Evolutionary conservation across 2,888 invertebrate species (phyloP), one percentile per base, ranked within the genome.

Genomic region (Sipha maydis): DNA sequence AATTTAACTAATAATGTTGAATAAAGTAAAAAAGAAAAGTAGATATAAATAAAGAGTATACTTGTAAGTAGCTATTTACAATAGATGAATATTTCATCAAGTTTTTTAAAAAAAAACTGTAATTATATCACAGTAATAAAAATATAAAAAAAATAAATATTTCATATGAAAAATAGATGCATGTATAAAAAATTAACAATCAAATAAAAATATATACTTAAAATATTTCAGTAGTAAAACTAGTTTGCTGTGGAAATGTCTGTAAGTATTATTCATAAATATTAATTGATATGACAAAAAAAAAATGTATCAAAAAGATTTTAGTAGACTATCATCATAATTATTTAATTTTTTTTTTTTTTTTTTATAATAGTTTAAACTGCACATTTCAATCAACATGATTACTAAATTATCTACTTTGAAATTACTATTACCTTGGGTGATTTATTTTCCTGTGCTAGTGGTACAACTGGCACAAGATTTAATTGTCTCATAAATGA

Each of bases 361-460:
- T 34, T 34, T 34, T 34, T 34, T 34, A 3, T 34, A 34, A 67
- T 25, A 25, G 8, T 67, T 25, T 25, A 67, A n/a, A 2, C 41
- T 11, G 14, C 14, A 28, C 14, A 48, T 21, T 25, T 82, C 8
- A 34, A 17, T 34, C 34, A 75, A 56, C 9, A 77, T 71, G 34
- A n/a, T 41, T 38, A 76, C 1, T 21, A 41, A 76, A 41, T 38
- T 34, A 41, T 34, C n/a, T 67, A 48, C 5, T 5, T 31, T 73
- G 56, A 61, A 56, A 83, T 69, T 19, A 61, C 25, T 56, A 75
- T 73, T 88, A 88, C 86, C 86, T 25, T 31, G n/a, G n/a, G 54
- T 25, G 80, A 73, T 71, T 88, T 75, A 41, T 61, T 61, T 11
- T n/a, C 38, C 7, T 73, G 61, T 61, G 14, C 61, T 61, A 75